Evolutionary conservation across 2,888 invertebrate genomes (phyloP).

Genomic region (Synanthedon tipuliformis): DNA sequence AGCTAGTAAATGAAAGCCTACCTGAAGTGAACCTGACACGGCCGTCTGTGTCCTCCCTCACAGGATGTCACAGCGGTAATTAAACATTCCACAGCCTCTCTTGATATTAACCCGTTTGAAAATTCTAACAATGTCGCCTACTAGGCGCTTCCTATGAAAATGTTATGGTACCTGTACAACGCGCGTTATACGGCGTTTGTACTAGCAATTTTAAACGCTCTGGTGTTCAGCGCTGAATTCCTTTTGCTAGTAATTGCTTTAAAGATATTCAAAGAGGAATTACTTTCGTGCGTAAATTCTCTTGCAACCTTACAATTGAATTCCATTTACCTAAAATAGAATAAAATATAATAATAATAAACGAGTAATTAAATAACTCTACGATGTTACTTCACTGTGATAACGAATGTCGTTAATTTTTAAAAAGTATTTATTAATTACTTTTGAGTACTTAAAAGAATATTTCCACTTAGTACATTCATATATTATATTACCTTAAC

Average conservation of each 20-base stretch:
- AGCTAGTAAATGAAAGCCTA: not conserved
- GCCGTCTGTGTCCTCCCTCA: conserved; percentile 17
- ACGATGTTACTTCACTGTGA: too few species aligned
- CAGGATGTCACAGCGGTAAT: conserved; percentile 51
- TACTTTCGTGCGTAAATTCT: too few species aligned
- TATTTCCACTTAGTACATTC: too few species aligned
- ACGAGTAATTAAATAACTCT: too few species aligned
- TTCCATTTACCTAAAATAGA: too few species aligned
- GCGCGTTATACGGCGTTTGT: conserved; percentile 6
- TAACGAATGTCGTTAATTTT: too few species aligned
- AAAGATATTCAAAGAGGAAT: not conserved
- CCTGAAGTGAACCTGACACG: conserved; percentile 7
- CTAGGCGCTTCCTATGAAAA: conserved; percentile 38
- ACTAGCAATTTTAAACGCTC: conserved; percentile 11
- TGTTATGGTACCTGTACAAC: conserved; percentile 15
- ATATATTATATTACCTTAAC: too few species aligned
- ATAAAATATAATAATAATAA: too few species aligned
- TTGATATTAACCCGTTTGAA: conserved; percentile 55
- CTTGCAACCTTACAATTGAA: too few species aligned
- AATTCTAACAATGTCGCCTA: conserved; percentile 54
- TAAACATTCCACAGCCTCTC: conserved; percentile 47
- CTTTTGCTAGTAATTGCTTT: conserved; percentile 7
- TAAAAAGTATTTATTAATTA: too few species aligned
- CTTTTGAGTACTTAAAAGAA: too few species aligned
- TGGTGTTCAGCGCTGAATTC: conserved; percentile 9